Evolutionary conservation across 64 coral and sea anemone genomes (phyloP), one percentile per base, ranked within the genome.

Genomic region (Astreopora myriophthalma): DNA sequence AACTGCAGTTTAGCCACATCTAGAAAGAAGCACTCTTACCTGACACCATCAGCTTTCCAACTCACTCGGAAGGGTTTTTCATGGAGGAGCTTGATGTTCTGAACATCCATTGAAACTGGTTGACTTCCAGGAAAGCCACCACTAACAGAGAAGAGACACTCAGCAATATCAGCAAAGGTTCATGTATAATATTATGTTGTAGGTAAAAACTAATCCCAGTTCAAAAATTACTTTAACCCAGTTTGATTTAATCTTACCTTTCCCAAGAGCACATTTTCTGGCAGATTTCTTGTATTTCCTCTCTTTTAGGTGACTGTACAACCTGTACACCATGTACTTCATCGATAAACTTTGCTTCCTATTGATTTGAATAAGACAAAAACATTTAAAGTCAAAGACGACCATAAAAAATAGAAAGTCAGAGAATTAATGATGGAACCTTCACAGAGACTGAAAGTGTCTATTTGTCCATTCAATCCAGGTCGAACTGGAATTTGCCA

Each of bases 1-100:
- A n/a, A n/a, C n/a, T n/a, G n/a, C n/a, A n/a, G n/a, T 60, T 7
- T 22, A 4, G 0, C 6, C 30, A 52, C 23, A 0, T 17, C 29
- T 12, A 67, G 26, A 24, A 23, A 25, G 11, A 23, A 14, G 62
- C 5, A 28, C 26, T 38, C 8, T 78, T 46, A 99, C 97, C 97
- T 96, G 11, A 94, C 93, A 13, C 97, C 97, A 91, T 99, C 97
- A 87, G 97, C 97, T 71, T 99, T 99, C 97, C 97, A 99, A 32
- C 94, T 99, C 13, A 95, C 91, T 91, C 97, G 87, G 74, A 88
- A 99, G n/a, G 89, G 85, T 82, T 99, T 99, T 70, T 99, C 78
- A 24, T 79, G 79, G 27, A 99, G 58, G 10, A 99, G 71, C 25
- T 85, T 60, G 5, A 99, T 70, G 71, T 99, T 99, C 20, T 91